Evolutionary conservation across 2,888 invertebrate species (phyloP), one percentile per base, ranked within the genome.

Genomic region (Eucriotettix oculatus): DNA sequence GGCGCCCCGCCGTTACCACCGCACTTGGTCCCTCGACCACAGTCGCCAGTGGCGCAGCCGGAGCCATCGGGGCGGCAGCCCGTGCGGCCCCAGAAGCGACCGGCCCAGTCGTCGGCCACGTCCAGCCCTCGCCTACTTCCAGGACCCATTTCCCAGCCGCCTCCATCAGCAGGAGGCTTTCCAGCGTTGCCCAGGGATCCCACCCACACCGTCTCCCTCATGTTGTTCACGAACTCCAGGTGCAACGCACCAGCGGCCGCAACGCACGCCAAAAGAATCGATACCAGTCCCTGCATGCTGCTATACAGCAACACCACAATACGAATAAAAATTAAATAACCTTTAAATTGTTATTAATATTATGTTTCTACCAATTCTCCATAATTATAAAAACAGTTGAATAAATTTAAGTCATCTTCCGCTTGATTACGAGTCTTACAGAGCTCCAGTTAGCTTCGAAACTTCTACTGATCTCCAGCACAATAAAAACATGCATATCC

Each of bases 51-150:
- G 53, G 66, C 65, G 64, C 74, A 74, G 9, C 65, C 68, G 41
- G 63, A 59, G 29, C 29, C 29, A 16, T 54, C 29, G 29, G 29
- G 29, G 29, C 29, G 12, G 62, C 77, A 77, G 61, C 71, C 73
- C 5, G 76, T 75, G 60, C 75, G 68, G 3, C 71, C 73, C 76
- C 76, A 77, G 64, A 76, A 70, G 16, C 74, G 66, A 11, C 75
- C 75, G 10, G 71, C 71, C 75, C 75, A 75, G 42, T 70, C 66
- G 42, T 69, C 68, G 11, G 70, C 66, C 5, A 69, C 66, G 41
- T 63, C 48, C 52, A 29, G 29, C 29, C 29, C 29, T 7, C 29
- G 29, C 2, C 29, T 2, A 29, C 29, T 29, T 5, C 54, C 54
- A 10, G 60, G 43, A 11, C 9, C 48, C 58, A 60, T 57, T 43